A percentile compares a stretch with the other conserved stretches of the same genome.
These are phyloP conservation scores for Crocuta crocuta DNA, from an alignment of 2,113 vertebrate genomes.

Conservation along the genomic window DNA sequence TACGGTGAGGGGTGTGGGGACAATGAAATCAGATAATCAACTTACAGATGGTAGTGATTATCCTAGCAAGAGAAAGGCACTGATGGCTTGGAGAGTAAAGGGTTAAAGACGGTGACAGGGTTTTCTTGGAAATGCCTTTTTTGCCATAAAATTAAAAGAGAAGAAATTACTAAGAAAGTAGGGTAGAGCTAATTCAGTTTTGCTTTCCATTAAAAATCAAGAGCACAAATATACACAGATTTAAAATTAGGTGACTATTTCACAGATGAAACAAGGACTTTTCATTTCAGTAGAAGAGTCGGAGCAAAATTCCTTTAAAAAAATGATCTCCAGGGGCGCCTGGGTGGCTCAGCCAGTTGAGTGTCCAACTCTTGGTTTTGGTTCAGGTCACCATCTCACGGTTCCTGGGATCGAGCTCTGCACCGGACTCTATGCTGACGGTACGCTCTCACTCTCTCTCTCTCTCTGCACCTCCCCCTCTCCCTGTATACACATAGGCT, in stretches of 20 bases:
- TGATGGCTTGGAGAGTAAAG: background rate
- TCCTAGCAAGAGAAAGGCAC: background rate
- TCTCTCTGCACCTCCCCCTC: too few relatives aligned
- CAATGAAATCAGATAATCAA: background rate
- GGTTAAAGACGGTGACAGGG: background rate
- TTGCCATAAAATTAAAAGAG: background rate
- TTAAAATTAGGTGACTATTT: background rate
- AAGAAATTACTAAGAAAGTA: background rate
- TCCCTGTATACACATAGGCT: accelerated
- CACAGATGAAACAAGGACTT: background rate
- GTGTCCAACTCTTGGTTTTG: too few relatives aligned
- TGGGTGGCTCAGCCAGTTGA: too few relatives aligned
- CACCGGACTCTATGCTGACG: too few relatives aligned
- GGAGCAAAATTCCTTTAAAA: background rate
- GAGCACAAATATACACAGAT: background rate
- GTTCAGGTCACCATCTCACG: too few relatives aligned
- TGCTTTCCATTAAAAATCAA: background rate
- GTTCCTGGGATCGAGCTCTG: too few relatives aligned
- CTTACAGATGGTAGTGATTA: background rate
- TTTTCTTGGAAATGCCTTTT: background rate
- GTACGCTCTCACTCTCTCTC: too few relatives aligned
- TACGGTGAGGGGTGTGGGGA: background rate
- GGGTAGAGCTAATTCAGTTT: background rate
- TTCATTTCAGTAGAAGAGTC: background rate
- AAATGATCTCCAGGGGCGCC: background rate